These are phyloP conservation scores for Drosophila ercepeae DNA, from an alignment of 1,140 invertebrate genomes.

Conservation along the genomic window DNA sequence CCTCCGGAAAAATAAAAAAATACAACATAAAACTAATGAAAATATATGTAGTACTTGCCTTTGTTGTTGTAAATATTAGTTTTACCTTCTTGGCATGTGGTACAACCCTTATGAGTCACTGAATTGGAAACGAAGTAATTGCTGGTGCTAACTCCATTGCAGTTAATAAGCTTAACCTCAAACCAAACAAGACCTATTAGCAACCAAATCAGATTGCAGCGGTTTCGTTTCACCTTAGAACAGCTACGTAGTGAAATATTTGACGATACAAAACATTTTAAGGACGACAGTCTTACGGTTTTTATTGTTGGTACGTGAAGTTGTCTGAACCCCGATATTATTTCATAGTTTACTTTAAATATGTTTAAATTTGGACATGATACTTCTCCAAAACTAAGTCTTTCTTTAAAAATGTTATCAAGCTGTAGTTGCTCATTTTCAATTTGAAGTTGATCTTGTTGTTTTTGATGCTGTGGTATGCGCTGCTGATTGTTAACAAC, in stretches of 20 bases:
- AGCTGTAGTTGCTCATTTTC: conserved; percentile 2
- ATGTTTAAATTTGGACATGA: conserved; percentile 19
- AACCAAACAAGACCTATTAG: conserved; percentile 78
- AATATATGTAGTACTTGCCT: conserved; percentile 28
- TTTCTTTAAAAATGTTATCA: conserved; percentile 21
- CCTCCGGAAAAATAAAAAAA: neutral
- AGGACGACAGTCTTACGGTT: conserved; percentile 20
- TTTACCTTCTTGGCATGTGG: conserved; percentile 58
- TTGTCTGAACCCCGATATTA: neutral
- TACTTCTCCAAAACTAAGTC: neutral
- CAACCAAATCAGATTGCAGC: conserved; percentile 73
- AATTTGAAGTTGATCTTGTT: conserved; percentile 9
- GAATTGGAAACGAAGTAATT: conserved; percentile 55
- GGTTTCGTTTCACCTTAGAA: conserved; percentile 54
- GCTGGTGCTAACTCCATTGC: conserved; percentile 52
- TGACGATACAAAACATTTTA: conserved; percentile 26
- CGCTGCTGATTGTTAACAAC: conserved; percentile 12
- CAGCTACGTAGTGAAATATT: conserved; percentile 28
- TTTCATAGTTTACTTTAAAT: conserved; percentile 30
- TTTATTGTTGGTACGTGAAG: neutral
- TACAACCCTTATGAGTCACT: conserved; percentile 58
- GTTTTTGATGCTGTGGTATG: neutral
- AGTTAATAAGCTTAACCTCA: conserved; percentile 72
- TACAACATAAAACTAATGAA: neutral
- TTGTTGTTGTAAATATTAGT: conserved; percentile 51